phyloP scores from a whole-genome alignment of 2,113 vertebrate genomes.

The Mionectes macconnelli region DNA sequence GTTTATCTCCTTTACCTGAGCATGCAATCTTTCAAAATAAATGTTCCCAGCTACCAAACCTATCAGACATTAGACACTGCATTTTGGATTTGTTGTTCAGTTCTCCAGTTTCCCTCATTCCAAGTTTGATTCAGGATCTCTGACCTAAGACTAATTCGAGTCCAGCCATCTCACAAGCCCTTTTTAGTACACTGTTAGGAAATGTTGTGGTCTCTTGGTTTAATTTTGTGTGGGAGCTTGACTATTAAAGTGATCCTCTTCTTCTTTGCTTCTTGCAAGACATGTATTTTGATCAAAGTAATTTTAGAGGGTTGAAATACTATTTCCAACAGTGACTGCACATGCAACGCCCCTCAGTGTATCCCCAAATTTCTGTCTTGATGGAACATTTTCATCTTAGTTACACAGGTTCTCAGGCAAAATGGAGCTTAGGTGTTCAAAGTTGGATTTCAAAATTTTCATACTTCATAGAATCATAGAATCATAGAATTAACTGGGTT shows the following conservation, averaged over 20 bases:
- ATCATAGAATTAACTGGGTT: no score
- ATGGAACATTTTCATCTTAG: not conserved
- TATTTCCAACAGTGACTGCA: not conserved
- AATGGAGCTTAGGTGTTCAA: not conserved
- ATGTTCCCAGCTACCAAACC: not conserved
- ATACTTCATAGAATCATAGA: no score
- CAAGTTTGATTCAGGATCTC: not conserved
- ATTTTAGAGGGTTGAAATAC: not conserved
- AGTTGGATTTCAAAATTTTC: not conserved
- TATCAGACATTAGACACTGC: not conserved
- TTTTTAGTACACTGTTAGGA: not conserved
- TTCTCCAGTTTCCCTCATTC: not conserved
- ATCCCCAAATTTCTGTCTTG: not conserved
- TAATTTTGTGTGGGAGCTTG: not conserved
- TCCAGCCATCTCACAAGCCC: not conserved
- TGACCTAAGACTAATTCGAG: not conserved
- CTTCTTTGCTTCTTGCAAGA: not conserved
- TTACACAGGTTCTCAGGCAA: not conserved
- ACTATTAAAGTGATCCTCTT: not conserved
- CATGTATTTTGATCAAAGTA: not conserved
- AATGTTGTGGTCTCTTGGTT: not conserved
- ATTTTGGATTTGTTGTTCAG: not conserved
- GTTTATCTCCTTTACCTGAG: conserved; percentile 43
- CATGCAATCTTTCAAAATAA: not conserved
- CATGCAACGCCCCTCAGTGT: not conserved